Conservation (phyloP, 2,797 vertebrate genomes). For the Rhinichthys osculus region DNA sequence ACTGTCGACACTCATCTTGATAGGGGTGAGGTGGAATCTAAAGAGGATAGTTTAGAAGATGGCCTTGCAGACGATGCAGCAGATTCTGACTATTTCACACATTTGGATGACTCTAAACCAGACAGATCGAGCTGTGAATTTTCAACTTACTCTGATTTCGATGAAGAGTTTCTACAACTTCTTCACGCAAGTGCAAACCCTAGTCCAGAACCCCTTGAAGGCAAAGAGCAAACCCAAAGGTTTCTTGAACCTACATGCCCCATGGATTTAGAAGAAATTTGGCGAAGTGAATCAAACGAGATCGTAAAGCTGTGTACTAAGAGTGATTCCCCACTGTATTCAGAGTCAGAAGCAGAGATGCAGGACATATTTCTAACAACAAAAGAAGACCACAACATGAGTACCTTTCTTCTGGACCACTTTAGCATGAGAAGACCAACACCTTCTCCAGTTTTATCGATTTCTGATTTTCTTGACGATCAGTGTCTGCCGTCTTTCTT, state of each 20-base stretch:
- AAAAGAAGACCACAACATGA: slow-evolving; percentile 39
- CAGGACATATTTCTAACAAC: slow-evolving; percentile 43
- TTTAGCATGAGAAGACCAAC: slow-evolving; percentile 43
- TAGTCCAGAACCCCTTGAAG: slow-evolving; percentile 63
- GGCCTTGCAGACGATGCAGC: slow-evolving; percentile 67
- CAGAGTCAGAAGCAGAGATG: slow-evolving; percentile 26
- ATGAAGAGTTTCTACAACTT: slow-evolving; percentile 75
- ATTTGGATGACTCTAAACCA: slow-evolving; percentile 76
- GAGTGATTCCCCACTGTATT: slow-evolving; percentile 39
- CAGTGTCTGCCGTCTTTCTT: slow-evolving; percentile 60
- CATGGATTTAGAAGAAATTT: slow-evolving; percentile 53
- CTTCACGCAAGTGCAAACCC: slow-evolving; percentile 63
- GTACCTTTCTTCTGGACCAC: slow-evolving; percentile 41
- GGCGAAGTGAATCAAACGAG: slow-evolving; percentile 60
- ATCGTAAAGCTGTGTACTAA: slow-evolving; percentile 47
- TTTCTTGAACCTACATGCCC: slow-evolving; percentile 34
- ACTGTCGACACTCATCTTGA: slow-evolving; percentile 14
- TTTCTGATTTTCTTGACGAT: slow-evolving; percentile 57
- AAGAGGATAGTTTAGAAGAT: slow-evolving; percentile 56
- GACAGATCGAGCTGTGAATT: slow-evolving; percentile 77
- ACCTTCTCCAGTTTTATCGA: slow-evolving; percentile 57
- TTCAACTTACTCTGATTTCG: slow-evolving; percentile 75
- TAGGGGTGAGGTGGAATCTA: slow-evolving; percentile 28
- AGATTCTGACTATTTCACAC: slow-evolving; percentile 80
- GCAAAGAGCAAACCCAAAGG: slow-evolving; percentile 49